Percentiles rank a stretch among this genome's conserved stretches.
These are phyloP conservation scores for Spodoptera litura DNA, from an alignment of 1,140 invertebrate genomes.

Conservation along the genomic window DNA sequence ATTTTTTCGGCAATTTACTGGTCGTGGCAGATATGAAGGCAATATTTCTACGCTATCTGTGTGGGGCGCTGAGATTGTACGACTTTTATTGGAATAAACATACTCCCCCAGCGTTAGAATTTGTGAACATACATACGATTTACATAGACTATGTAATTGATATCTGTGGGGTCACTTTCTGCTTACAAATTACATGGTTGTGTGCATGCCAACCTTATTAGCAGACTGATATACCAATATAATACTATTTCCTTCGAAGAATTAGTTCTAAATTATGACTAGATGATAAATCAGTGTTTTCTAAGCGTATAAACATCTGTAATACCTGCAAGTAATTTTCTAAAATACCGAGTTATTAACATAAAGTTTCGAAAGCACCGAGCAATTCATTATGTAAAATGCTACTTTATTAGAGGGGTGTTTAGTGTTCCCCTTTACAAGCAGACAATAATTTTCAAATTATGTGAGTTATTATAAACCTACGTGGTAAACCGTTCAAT, in stretches of 20 bases:
- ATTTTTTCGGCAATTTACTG: slow-evolving; percentile 70
- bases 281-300: not conserved
- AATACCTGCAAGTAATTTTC: not conserved
- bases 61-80: slow-evolving; percentile 66
- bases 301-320: not conserved
- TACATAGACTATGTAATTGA: slow-evolving; percentile 12
- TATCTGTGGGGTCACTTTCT: not conserved
- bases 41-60: slow-evolving; percentile 69
- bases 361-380: slow-evolving; percentile 9
- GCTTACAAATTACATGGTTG: not conserved
- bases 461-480: not conserved
- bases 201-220: too few relatives aligned
- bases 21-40: slow-evolving; percentile 64
- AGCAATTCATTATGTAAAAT: slow-evolving; percentile 25
- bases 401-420: slow-evolving; percentile 17
- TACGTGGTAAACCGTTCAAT: not conserved
- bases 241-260: too few relatives aligned
- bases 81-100: slow-evolving; percentile 41
- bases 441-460: not conserved
- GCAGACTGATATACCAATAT: too few relatives aligned
- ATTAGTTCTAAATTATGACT: too few relatives aligned
- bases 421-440: slow-evolving; percentile 1
- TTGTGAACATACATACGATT: slow-evolving; percentile 17
- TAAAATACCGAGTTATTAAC: not conserved
- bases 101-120: slow-evolving; percentile 14